Evolutionary conservation across 35 echinoderm and acorn worm species (phyloP).

Genomic region (Heliocidaris erythrogramma): DNA sequence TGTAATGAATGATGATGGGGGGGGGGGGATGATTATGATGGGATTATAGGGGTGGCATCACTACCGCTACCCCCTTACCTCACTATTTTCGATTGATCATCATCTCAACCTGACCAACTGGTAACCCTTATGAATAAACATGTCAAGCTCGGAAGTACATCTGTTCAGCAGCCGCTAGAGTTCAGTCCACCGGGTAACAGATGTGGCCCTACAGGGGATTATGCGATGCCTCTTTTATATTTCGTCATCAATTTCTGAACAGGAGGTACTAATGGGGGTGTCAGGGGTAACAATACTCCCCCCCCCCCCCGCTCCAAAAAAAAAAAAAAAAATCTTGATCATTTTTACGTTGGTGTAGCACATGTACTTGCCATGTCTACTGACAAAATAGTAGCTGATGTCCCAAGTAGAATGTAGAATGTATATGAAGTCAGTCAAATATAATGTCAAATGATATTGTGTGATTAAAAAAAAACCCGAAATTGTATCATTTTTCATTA

Average conservation of each 20-base stretch:
- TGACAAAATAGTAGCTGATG: too few species aligned
- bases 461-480: too few species aligned
- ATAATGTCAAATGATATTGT: too few species aligned
- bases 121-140: not conserved
- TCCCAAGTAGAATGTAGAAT: too few species aligned
- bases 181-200: not conserved
- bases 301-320: not conserved
- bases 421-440: too few species aligned
- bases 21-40: too few species aligned
- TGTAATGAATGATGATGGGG: not conserved
- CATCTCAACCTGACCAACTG: not conserved
- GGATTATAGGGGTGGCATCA: not conserved
- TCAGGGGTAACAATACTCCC: not conserved
- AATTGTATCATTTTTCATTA: too few species aligned
- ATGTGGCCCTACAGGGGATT: not conserved
- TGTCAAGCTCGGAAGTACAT: not conserved
- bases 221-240: not conserved
- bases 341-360: not conserved
- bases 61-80: not conserved
- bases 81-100: not conserved
- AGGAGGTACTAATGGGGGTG: not conserved
- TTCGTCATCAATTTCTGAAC: not conserved
- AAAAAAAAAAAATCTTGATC: too few species aligned
- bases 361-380: too few species aligned
- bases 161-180: not conserved